Base-by-base conservation (phyloP, 2,113 vertebrate genomes). In the Triplophysa rosa region DNA sequence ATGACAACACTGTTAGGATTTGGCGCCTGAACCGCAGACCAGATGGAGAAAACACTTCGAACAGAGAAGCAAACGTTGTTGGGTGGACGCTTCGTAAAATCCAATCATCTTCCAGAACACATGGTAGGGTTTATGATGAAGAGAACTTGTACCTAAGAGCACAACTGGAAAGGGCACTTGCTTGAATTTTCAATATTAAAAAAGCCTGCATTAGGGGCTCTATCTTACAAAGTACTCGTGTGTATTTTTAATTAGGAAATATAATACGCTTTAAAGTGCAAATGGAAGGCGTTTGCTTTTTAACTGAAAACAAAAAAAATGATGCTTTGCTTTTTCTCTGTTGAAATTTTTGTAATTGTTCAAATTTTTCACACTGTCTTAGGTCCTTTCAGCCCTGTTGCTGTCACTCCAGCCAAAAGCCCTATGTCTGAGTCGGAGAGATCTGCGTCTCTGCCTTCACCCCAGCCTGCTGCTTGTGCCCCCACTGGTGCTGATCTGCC, bases 1-100 rank as follows among this genome's bases (percentile, higher is more conserved):
- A 99, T 88, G 98, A 99, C 87, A 97, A 98, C 89, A 96, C 95
- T 2, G 82, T 99, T 26, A 94, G 94, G 80, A 90, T 99, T 80
- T 99, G 98, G 98, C 93, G 95, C 24, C 89, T 99, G 81, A 90
- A 81, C n/a, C 87, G 85, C 81, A 61, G 29, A 84, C 66, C 76
- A 9, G 90, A 93, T 16, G 89, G 88, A 42, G 88, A 81, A 0
- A 90, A 88, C 21, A 87, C 91, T 0, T 79, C 81, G 19, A 82
- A 83, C 13, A 92, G 89, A 81, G 92, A 90, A 71, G 82, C 77
- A 16, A 92, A 77, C 70, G 65, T 93, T 19, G 94, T 97, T 52
- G 97, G 97, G 52, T 95, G 95, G 94, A 92, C 94, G 17, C 85
- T 87, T 87, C 92, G 89, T 58, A 95, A 91, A 71, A 64, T 81